Evolutionary conservation across 2,797 vertebrate species (phyloP).

Genomic region (Darevskia nairensis): DNA sequence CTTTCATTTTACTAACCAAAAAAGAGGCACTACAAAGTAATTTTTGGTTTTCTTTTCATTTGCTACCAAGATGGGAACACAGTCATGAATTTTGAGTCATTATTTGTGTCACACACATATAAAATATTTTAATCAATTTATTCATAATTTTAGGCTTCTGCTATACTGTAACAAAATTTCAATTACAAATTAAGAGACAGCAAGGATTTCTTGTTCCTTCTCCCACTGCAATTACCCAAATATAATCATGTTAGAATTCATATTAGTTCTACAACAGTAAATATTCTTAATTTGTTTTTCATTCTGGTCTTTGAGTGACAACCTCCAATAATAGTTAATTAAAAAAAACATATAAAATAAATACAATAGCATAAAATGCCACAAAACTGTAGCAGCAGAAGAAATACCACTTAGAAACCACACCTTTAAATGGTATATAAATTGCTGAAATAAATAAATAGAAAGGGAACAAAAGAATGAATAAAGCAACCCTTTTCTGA

Average conservation of each 20-base stretch:
- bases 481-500: too few relatives aligned
- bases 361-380: not conserved
- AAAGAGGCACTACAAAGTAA: not conserved
- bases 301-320: not conserved
- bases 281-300: not conserved
- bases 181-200: not conserved
- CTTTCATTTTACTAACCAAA: not conserved
- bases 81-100: not conserved
- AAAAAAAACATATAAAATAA: not conserved
- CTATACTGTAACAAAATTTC: not conserved
- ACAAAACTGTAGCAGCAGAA: not conserved
- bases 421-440: too few relatives aligned
- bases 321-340: not conserved
- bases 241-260: not conserved
- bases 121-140: not conserved
- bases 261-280: not conserved
- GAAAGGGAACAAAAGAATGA: too few relatives aligned
- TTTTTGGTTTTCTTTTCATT: not conserved
- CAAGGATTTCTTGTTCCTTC: not conserved
- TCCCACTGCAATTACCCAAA: not conserved
- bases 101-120: not conserved
- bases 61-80: not conserved
- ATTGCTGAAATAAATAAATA: too few relatives aligned
- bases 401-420: not conserved
- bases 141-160: not conserved